Conservation (phyloP, 2,113 vertebrate species). For the Bufo bufo region DNA sequence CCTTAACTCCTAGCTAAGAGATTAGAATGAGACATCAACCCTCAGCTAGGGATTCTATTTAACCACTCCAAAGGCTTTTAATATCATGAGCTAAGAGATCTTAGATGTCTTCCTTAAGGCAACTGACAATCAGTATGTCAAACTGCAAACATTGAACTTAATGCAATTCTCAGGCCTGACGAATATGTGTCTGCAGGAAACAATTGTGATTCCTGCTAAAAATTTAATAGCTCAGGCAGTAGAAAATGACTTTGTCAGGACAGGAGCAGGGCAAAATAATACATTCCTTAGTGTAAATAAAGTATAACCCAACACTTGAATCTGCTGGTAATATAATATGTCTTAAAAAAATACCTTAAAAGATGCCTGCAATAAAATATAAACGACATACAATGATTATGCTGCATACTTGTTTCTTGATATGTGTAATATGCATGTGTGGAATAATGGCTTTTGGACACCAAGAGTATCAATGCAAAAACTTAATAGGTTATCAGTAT, state of each 20-base stretch:
- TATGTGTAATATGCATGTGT: too few species aligned
- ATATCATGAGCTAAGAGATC: slow-evolving; percentile 35
- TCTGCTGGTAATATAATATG: too few species aligned
- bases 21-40: slow-evolving; percentile 57
- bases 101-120: slow-evolving; percentile 43
- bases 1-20: slow-evolving; percentile 41
- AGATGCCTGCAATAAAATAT: not conserved
- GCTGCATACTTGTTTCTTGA: too few species aligned
- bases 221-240: slow-evolving; percentile 3
- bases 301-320: not conserved
- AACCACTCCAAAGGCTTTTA: slow-evolving; percentile 57
- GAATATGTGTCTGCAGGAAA: slow-evolving; percentile 31
- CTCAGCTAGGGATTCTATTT: slow-evolving; percentile 54
- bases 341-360: not conserved
- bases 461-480: too few species aligned
- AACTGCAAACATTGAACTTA: slow-evolving; percentile 45
- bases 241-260: slow-evolving; percentile 10
- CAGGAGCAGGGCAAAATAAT: not conserved
- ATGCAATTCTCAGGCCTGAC: slow-evolving; percentile 26
- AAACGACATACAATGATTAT: not conserved
- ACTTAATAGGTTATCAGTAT: too few species aligned
- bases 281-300: not conserved
- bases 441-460: too few species aligned
- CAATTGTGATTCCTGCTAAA: slow-evolving; percentile 12
- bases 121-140: slow-evolving; percentile 57